Base-by-base conservation (phyloP, 2,797 vertebrate species). In the Mormyrops boulengeri region DNA sequence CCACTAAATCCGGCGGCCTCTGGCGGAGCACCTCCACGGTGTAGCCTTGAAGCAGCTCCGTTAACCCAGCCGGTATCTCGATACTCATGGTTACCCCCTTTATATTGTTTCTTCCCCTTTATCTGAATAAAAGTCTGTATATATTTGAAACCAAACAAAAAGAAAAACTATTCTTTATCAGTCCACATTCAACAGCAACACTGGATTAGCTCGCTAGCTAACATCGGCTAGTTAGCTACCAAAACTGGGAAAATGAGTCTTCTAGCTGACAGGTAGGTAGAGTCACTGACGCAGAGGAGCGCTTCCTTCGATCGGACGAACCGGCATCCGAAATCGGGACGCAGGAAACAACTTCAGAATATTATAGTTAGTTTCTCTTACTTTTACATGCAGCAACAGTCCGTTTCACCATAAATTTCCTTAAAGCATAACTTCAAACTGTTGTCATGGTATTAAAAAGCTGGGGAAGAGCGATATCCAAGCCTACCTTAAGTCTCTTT, bases 1-100 rank as follows among this genome's bases (percentile, higher is more conserved):
- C 97, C 93, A 99, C 95, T 90, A 99, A 96, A 94, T 99, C 97
- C n/a, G 97, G 94, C 89, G 98, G 98, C 93, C 96, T 96, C 93
- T 97, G 97, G 94, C 98, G 96, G 92, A 99, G 95, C 92, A 99
- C 98, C 94, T 99, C 98, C 94, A 99, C 98, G 30, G 98, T 99
- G 95, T 98, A 99, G 92, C 98, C 98, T 95, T 99, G 98, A 94
- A 99, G 97, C 94, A 99, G 96, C 95, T 99, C 98, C 86, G 97
- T 99, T 94, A 99, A 95, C 91, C 98, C 98, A 92, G 96, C 95
- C 53, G 98, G 98, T 94, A 99, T 99, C 94, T 98, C 97, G 94
- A 99, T 98, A 96, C 97, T 99, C 98, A 99, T 99, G 94, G 94
- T 91, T 95, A 93, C 91, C 92, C 91, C 93, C 92, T 89, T 34